Base-by-base conservation (phyloP, 2,113 vertebrate genomes). In the Cyprinus carpio region DNA sequence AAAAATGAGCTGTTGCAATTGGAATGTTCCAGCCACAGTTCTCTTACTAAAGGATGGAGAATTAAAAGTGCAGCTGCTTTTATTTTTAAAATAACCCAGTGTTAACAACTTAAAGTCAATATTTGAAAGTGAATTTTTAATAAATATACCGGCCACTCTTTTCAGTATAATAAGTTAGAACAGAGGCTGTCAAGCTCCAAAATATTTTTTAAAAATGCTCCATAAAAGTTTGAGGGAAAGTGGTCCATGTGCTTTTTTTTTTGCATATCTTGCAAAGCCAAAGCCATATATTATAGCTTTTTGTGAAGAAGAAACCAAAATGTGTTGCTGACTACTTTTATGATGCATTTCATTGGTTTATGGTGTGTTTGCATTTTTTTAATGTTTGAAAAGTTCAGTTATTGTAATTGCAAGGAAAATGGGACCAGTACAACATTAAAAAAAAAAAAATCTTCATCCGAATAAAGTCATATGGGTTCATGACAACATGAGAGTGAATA, bases 11-110 rank as follows among this genome's bases (percentile, higher is more conserved):
- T 46, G 58, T 46, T 81, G 60, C 15, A 34, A 34, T 31, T 51
- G 64, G 80, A 82, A 82, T 82, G 64, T 69, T 69, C 27, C 40
- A 67, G n/a, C 15, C 80, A 69, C 18, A 9, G 25, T 69, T 69
- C 78, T 67, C 25, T 67, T 12, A 81, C 58, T 37, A 60, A 60
- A 62, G 10, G 25, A 31, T 51, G 43, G 27, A 67, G 79, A 31
- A 51, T 10, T 64, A 81, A 18, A n/a, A 74, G 23, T 74, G 23
- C 6, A 6, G 8, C 20, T 60, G 0, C 11, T 71, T 37, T 34
- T 40, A 37, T 71, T 37, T 34, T 34, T n/a, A 10, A 37, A 9
- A 40, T 37, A 23, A 71, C 67, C 1, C 40, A 40, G 40, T 40
- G 40, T 40, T 40, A 7, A 40, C 40, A 71, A 23, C 34, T 23